Percentiles rank a stretch among this genome's conserved stretches.
Evolutionary conservation across 2,888 invertebrate genomes (phyloP).

Genomic region (Anodontia alba): DNA sequence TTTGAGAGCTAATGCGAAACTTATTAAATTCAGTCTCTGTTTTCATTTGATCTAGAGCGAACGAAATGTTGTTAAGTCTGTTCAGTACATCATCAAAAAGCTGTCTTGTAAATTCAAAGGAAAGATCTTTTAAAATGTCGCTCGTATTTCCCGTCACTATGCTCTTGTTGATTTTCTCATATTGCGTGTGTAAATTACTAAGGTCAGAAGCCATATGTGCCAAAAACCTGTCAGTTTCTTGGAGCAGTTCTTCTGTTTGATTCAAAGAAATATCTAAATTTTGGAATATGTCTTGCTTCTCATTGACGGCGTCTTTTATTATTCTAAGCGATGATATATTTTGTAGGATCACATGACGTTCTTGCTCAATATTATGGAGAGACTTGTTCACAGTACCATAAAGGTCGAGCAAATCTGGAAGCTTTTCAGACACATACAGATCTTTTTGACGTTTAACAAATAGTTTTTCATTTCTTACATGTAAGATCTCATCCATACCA

Average conservation of each 20-base stretch:
- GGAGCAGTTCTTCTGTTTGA: neutral
- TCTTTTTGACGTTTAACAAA: conserved; percentile 52
- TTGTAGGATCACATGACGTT: neutral
- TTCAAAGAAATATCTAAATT: neutral
- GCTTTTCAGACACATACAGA: conserved; percentile 41
- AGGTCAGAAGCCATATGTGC: neutral
- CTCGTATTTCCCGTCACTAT: neutral
- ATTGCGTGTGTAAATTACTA: neutral
- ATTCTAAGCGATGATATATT: neutral
- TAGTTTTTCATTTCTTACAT: conserved; percentile 40
- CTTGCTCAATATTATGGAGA: neutral
- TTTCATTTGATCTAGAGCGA: neutral
- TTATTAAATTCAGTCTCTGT: neutral
- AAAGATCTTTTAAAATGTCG: neutral
- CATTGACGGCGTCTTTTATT: neutral
- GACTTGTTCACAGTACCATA: neutral
- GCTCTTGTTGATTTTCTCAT: neutral
- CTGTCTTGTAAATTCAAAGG: neutral
- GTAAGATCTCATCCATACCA: conserved; percentile 48
- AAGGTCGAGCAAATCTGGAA: conserved; percentile 36
- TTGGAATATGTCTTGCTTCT: neutral
- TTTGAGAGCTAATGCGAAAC: neutral
- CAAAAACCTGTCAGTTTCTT: neutral
- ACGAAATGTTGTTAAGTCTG: conserved; percentile 7
- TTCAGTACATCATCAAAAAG: neutral